Conservation (phyloP, 2,888 invertebrate genomes). For the Cancer borealis region DNA sequence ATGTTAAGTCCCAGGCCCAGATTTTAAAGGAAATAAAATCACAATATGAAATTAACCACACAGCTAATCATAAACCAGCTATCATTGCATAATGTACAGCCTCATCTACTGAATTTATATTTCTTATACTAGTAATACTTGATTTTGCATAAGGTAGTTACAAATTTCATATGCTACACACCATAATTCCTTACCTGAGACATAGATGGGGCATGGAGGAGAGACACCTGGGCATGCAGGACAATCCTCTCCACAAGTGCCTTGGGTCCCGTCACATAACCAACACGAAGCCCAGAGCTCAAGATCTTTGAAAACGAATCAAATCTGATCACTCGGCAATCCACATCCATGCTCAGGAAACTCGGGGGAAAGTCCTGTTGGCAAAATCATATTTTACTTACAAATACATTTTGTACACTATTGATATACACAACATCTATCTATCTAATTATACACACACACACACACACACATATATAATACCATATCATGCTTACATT, state of each 20-base stretch:
- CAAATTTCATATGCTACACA: no score
- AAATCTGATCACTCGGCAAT: constrained; percentile 87
- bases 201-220: constrained; percentile 84
- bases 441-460: no score
- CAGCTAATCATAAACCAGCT: neutral
- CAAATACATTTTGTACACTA: neutral
- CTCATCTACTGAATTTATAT: neutral
- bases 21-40: neutral
- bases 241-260: constrained; percentile 85
- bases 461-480: no score
- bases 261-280: constrained; percentile 87
- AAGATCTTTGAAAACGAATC: constrained; percentile 90
- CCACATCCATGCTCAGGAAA: constrained; percentile 87
- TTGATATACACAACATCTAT: neutral
- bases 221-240: constrained; percentile 86
- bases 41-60: neutral
- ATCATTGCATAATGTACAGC: neutral
- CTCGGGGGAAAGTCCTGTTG: constrained; percentile 81
- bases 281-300: constrained; percentile 86
- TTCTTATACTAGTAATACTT: neutral
- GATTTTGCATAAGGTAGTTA: no score
- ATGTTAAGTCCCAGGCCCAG: neutral
- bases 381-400: neutral
- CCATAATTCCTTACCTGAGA: constrained; percentile 81
- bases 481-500: no score